Base-by-base conservation (phyloP, 2,113 vertebrate species). In the Macrotus californicus region DNA sequence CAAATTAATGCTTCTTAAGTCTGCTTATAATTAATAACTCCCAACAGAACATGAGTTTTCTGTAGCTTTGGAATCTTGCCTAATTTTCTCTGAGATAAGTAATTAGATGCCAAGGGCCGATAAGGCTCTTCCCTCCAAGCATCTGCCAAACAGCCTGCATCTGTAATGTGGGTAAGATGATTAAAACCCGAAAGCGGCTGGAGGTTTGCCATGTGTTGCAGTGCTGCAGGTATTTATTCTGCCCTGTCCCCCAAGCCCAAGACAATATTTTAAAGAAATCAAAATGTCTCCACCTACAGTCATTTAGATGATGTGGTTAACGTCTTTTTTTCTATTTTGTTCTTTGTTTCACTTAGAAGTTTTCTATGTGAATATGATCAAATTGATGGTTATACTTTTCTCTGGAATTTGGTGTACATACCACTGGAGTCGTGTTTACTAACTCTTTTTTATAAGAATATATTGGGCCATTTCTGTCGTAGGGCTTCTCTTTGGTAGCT, bases 21-120 rank as follows among this genome's bases (percentile, higher is more conserved):
- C 96, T 95, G 91, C 85, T 91, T 86, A 46, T 94, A 94, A 96
- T 97, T 95, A 96, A 94, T 96, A 95, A 94, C 94, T 97, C 97
- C 96, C 50, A 6, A 86, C 90, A 95, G 95, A 96, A 91, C 85
- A 29, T 18, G 82, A 79, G 75, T 97, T 88, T 96, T 95, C 97
- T 80, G 92, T 75, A 92, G 80, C 29, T 83, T 92, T 97, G 97
- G 97, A 97, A 75, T 72, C 48, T 46, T 85, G 96, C 97, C 96
- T 94, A 83, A 96, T 97, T 97, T 94, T 93, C 93, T 92, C 92
- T 83, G 79, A 93, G 93, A 93, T 94, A 87, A 95, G 70, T 95
- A 94, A 97, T 97, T 92, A 96, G 96, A 96, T 95, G 67, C 90
- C 3, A 41, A 86, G 91, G 73, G 56, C 81, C 0, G 87, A 92